Evolutionary conservation across 2,888 invertebrate species (phyloP).

Genomic region (Margaritifera margaritifera): DNA sequence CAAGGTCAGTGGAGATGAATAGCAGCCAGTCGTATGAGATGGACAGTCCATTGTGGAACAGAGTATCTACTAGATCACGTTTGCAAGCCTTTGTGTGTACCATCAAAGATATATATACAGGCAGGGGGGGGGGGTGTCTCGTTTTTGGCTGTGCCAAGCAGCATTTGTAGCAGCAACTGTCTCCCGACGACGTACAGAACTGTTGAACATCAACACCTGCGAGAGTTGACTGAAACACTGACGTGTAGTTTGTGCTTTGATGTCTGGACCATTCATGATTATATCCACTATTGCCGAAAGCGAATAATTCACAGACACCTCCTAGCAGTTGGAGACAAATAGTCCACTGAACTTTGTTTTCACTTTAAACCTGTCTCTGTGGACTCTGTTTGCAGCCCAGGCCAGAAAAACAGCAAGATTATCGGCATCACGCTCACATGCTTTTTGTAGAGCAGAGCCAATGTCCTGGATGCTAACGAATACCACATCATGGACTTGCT

Average conservation of each 20-base stretch:
- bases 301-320: slow-evolving; percentile 5
- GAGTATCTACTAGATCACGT: slow-evolving; percentile 14
- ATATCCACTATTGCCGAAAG: slow-evolving; percentile 3
- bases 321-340: not conserved
- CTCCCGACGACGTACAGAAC: slow-evolving; percentile 4
- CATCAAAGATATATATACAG: slow-evolving; percentile 20
- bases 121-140: slow-evolving; percentile 21
- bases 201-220: slow-evolving; percentile 20
- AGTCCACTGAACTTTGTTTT: not conserved
- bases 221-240: slow-evolving; percentile 6
- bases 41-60: slow-evolving; percentile 21
- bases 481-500: slow-evolving; percentile 37
- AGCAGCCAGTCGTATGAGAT: slow-evolving; percentile 30
- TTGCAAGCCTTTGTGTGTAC: slow-evolving; percentile 21
- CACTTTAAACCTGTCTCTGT: slow-evolving; percentile 1
- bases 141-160: slow-evolving; percentile 4
- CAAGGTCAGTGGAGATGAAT: slow-evolving; percentile 17
- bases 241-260: not conserved
- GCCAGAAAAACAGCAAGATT: slow-evolving; percentile 7
- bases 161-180: not conserved
- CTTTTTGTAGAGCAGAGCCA: slow-evolving; percentile 1
- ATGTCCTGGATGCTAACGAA: slow-evolving; percentile 3
- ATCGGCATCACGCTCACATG: not conserved
- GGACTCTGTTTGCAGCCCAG: slow-evolving; percentile 8
- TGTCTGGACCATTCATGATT: slow-evolving; percentile 11